These are phyloP conservation scores for Disparrhopalites patrizii DNA, from an alignment of 2,888 invertebrate genomes.

Conservation along the genomic window DNA sequence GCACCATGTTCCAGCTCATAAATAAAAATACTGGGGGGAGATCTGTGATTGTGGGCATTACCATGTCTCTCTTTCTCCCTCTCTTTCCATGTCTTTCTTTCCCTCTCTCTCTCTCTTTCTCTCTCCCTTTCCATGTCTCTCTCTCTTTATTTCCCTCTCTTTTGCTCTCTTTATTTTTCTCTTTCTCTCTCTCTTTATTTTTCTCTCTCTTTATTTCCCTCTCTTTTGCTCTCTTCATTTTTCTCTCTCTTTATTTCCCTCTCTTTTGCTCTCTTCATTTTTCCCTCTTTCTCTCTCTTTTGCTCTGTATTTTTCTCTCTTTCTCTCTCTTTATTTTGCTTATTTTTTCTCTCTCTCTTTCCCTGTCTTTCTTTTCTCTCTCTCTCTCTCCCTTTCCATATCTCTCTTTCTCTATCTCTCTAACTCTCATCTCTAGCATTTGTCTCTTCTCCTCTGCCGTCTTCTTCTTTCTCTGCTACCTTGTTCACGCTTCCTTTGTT, in stretches of 20 bases:
- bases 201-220: too few relatives aligned
- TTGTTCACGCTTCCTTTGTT: background rate
- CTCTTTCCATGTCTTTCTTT: too few relatives aligned
- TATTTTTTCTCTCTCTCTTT: background rate
- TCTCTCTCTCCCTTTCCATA: background rate
- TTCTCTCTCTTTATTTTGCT: background rate
- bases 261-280: constrained; percentile 5
- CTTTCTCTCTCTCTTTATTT: too few relatives aligned
- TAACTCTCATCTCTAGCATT: background rate
- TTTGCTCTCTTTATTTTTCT: too few relatives aligned
- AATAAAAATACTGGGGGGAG: too few relatives aligned
- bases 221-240: too few relatives aligned
- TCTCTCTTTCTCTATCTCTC: background rate
- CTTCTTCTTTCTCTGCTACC: background rate
- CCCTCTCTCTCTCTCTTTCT: background rate
- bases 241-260: too few relatives aligned
- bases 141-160: too few relatives aligned
- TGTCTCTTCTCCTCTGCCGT: background rate
- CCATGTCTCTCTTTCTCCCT: too few relatives aligned
- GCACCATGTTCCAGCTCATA: too few relatives aligned
- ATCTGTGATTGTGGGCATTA: too few relatives aligned
- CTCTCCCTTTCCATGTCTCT: too few relatives aligned
- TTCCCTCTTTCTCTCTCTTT: background rate
- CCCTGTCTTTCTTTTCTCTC: constrained; percentile 5
- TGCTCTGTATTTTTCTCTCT: background rate